These are phyloP conservation scores for Ormia ochracea DNA, from an alignment of 2,888 invertebrate genomes.

Conservation along the genomic window DNA sequence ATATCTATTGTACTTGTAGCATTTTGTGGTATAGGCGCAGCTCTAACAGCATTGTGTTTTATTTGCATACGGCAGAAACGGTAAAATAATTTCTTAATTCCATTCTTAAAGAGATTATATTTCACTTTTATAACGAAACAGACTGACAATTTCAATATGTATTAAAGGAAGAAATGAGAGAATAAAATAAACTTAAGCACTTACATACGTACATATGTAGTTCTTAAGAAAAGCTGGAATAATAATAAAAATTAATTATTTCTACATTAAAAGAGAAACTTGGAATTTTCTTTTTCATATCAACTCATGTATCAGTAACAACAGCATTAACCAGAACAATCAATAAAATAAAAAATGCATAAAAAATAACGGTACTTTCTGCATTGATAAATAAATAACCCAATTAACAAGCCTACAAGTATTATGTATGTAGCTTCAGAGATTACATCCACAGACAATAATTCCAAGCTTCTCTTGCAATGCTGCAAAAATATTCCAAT, in stretches of 20 bases:
- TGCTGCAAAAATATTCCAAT: conserved; percentile 51
- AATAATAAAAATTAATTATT: conserved; percentile 9
- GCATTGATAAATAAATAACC: conserved; percentile 29
- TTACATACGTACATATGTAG: too few relatives aligned
- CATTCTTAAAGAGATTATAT: not conserved
- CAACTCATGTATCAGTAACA: not conserved
- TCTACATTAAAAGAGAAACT: conserved; percentile 20
- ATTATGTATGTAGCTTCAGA: not conserved
- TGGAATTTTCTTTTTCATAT: conserved; percentile 32
- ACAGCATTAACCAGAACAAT: not conserved
- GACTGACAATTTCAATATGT: conserved; percentile 35
- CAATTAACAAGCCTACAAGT: conserved; percentile 3
- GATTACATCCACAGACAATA: not conserved
- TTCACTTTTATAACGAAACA: conserved; percentile 21
- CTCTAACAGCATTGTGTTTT: conserved; percentile 87
- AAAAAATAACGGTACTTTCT: conserved; percentile 60
- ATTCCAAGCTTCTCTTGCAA: conserved; percentile 35
- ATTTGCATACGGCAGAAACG: conserved; percentile 81
- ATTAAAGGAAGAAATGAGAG: not conserved
- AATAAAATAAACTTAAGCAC: conserved; percentile 4
- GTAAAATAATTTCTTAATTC: conserved; percentile 11
- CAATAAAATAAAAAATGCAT: conserved; percentile 11
- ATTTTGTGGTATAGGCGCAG: conserved; percentile 87
- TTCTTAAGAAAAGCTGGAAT: not conserved
- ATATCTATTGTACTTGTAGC: conserved; percentile 88